Conservation (phyloP, 1,140 invertebrate genomes). For the Drosophila kohkoa region DNA sequence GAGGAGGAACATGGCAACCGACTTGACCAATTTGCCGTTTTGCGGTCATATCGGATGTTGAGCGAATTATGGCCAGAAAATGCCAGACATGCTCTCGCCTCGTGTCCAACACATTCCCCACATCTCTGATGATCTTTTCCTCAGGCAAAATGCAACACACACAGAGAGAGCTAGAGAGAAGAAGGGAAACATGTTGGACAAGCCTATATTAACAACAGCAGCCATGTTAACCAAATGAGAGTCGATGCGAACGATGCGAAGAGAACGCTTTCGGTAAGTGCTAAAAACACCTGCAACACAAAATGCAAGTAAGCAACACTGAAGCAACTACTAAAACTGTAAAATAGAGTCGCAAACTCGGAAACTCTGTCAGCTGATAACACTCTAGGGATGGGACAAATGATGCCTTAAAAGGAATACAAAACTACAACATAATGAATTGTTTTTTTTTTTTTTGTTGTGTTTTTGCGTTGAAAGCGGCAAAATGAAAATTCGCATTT, state of each 20-base stretch:
- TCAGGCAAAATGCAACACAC: background rate
- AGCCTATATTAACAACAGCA: conserved; percentile 1
- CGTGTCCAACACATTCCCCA: background rate
- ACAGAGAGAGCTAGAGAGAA: background rate
- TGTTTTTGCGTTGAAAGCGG: too few relatives aligned
- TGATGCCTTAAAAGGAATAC: too few relatives aligned
- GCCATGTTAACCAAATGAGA: conserved; percentile 1
- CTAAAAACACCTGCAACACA: background rate
- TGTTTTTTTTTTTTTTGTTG: too few relatives aligned
- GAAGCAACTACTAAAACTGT: background rate
- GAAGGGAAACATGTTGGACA: background rate
- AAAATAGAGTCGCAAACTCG: background rate
- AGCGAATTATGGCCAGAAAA: conserved; percentile 58
- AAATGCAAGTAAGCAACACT: background rate
- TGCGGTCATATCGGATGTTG: conserved; percentile 65
- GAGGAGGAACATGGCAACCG: conserved; percentile 35
- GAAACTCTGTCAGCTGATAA: too few relatives aligned
- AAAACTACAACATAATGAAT: too few relatives aligned
- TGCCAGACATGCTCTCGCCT: background rate
- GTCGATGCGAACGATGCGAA: background rate
- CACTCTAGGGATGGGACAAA: too few relatives aligned
- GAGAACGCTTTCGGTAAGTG: background rate
- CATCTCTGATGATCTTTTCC: conserved; percentile 1
- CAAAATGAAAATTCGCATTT: too few relatives aligned
- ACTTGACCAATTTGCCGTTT: conserved; percentile 77